Evolutionary conservation across 2,797 vertebrate species (phyloP), one percentile per base, ranked within the genome.

Genomic region (Octomys mimax): DNA sequence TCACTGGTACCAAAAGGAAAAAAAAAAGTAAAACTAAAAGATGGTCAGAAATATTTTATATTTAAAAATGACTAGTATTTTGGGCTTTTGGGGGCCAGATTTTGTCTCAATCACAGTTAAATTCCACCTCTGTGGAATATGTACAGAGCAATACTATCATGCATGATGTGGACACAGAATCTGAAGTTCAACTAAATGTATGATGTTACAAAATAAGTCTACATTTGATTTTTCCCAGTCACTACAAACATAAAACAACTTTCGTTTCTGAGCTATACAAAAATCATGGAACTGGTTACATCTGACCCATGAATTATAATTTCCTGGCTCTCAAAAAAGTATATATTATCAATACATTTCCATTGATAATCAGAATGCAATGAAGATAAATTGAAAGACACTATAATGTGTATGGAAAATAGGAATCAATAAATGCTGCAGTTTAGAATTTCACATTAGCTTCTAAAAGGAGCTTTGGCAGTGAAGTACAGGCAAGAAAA

Each of bases 121-220:
- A 9, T 10, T 68, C 71, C 91, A 46, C n/a, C 13, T 90, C 42
- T 81, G 6, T 54, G 33, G 9, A 71, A 8, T 86, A 57, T 8
- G 18, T 64, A 8, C 73, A 13, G 59, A 88, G 24, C 11, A 82
- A 94, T 91, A 85, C 92, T 52, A 94, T n/a, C 14, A 79, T 16
- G 24, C 16, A n/a, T 62, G 3, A 52, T 36, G 11, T 89, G 57
- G 33, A 91, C 26, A 28, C 13, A 61, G 22, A 94, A 91, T 95
- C 36, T 83, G 64, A 93, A 88, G 79, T 94, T 87, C 33, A 73
- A n/a, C 31, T 46, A 54, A 64, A 79, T 83, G 61, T 86, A 70
- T 62, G 78, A 62, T 71, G 52, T 88, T 39, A 39, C 14, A 2
- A 70, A 96, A 57, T 84, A 91, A 88, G 33, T 82, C 77, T 86